phyloP scores from a whole-genome alignment of 2,888 invertebrate species.

The Sesamia inferens region DNA sequence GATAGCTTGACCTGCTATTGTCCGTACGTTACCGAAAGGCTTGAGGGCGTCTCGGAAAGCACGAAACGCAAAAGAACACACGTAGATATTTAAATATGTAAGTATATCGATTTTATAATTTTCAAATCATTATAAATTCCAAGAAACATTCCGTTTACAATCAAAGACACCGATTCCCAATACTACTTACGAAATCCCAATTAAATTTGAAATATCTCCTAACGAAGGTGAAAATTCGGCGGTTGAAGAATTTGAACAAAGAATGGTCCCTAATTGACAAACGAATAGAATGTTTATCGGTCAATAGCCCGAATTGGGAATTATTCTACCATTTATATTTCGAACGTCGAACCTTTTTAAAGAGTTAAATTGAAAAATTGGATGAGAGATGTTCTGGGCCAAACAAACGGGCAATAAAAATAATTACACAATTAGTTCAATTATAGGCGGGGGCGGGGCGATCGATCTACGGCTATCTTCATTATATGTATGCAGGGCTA shows the following conservation, averaged over 20 bases:
- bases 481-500: constrained; percentile 71
- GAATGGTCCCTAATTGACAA: constrained; percentile 45
- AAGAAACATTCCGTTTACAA: constrained; percentile 33
- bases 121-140: constrained; percentile 27
- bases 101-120: not conserved
- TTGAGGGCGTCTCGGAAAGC: not conserved
- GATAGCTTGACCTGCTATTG: no score
- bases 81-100: no score
- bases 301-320: constrained; percentile 33
- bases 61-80: no score
- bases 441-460: constrained; percentile 79
- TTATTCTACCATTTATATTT: constrained; percentile 46
- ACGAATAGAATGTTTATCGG: constrained; percentile 43
- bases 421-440: constrained; percentile 87
- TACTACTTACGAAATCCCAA: constrained; percentile 56
- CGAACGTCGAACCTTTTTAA: constrained; percentile 28
- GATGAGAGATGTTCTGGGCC: constrained; percentile 75
- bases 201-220: constrained; percentile 62
- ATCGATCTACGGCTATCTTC: constrained; percentile 76
- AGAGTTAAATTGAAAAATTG: constrained; percentile 80
- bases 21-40: constrained; percentile 14
- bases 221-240: constrained; percentile 44
- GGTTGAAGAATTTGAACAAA: constrained; percentile 45
- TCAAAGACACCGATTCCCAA: constrained; percentile 52
- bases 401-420: constrained; percentile 88